Evolutionary conservation across 2,888 invertebrate genomes (phyloP), one percentile per base, ranked within the genome.

Genomic region (Agelastica alni): DNA sequence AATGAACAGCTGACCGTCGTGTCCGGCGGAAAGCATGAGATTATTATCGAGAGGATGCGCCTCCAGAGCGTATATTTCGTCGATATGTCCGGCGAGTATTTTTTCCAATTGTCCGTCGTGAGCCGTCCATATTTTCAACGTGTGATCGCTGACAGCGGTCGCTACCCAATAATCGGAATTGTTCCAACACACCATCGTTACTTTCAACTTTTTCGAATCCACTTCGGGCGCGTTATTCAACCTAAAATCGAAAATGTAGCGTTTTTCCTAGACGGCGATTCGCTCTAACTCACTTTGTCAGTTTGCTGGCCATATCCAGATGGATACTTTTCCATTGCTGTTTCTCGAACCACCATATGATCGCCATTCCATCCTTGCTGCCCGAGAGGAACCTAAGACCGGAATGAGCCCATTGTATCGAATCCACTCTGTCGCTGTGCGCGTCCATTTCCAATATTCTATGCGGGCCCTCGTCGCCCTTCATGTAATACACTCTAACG

Each of bases 151-250:
- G 20, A 93, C 93, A 0, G 97, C 95, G 0, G 96, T 97, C 44
- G 97, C 84, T 18, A 93, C 88, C 76, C 84, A 88, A 32, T 84
- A 82, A 76, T 99, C 98, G 55, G 93, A 91, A 56, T 84, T 81
- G 74, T 91, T 93, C 98, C 98, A 99, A 55, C 89, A 89, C 4
- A 98, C 95, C 96, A 98, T 98, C 1, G 95, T 95, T 9, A 98
- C 96, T 79, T 89, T 86, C 6, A 85, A 74, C 69, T 86, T 85
- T 42, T 68, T 85, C 32, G 79, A 79, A 42, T 82, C 81, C 9
- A 54, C 45, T 56, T 67, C 66, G 5, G 56, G 2, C 7, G 36
- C 39, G 28, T 56, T 57, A n/a, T 45, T 61, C n/a, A 56, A 57
- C 36, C 66, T 66, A 20, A 14, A 44, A 44, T 30, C 1, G 44